Evolutionary conservation across 2,888 invertebrate genomes (phyloP).

Genomic region (Sisyra terminalis): DNA sequence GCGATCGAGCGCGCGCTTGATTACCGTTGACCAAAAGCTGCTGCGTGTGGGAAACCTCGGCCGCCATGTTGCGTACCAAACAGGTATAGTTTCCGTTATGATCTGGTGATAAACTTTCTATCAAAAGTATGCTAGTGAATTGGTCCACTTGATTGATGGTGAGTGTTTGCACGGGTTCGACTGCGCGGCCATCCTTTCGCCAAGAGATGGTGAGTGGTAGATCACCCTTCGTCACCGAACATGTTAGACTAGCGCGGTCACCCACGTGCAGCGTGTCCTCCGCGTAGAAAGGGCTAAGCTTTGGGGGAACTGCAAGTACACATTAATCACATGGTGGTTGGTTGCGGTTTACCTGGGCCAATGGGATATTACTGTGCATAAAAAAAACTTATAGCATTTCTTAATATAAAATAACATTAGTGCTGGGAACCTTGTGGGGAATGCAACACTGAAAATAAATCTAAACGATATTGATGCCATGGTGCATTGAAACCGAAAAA

Average conservation of each 20-base stretch:
- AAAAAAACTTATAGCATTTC: neutral
- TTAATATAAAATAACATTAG: too few relatives aligned
- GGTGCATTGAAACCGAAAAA: too few relatives aligned
- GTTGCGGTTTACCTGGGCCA: neutral
- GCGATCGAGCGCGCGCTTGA: slow-evolving; percentile 28
- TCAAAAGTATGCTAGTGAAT: slow-evolving; percentile 61
- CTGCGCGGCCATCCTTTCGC: slow-evolving; percentile 54
- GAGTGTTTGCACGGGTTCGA: slow-evolving; percentile 36
- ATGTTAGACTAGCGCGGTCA: slow-evolving; percentile 55
- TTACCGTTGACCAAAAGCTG: slow-evolving; percentile 66
- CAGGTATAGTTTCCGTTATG: slow-evolving; percentile 67
- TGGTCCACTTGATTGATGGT: slow-evolving; percentile 57
- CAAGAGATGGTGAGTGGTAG: slow-evolving; percentile 57
- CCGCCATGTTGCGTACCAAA: slow-evolving; percentile 53
- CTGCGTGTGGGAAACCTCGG: slow-evolving; percentile 56
- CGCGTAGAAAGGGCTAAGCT: slow-evolving; percentile 56
- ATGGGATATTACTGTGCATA: slow-evolving; percentile 2
- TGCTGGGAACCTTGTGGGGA: too few relatives aligned
- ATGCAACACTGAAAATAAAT: too few relatives aligned
- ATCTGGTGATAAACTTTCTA: slow-evolving; percentile 55
- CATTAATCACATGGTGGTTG: slow-evolving; percentile 15
- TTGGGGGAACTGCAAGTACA: slow-evolving; percentile 50
- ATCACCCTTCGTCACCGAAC: slow-evolving; percentile 61
- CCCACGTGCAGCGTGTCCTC: slow-evolving; percentile 53
- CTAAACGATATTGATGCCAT: too few relatives aligned